Percentiles rank a stretch among this genome's conserved stretches.
These are phyloP conservation scores for Phymastichus coffea DNA, from an alignment of 1,140 invertebrate genomes.

Conservation along the genomic window DNA sequence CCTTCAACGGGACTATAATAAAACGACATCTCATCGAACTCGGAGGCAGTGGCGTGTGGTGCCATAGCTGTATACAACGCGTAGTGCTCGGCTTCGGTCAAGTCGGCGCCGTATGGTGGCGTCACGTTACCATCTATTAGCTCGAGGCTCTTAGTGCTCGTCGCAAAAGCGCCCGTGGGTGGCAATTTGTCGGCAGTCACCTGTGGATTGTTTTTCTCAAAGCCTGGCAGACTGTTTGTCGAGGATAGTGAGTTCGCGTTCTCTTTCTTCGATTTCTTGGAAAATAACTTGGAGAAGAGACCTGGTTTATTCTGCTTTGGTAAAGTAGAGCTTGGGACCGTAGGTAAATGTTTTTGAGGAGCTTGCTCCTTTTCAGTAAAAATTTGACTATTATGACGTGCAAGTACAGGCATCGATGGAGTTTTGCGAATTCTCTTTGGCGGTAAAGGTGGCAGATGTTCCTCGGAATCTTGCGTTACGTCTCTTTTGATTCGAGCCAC, in stretches of 20 bases:
- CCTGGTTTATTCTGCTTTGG: constrained; percentile 62
- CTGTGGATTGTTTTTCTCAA: neutral
- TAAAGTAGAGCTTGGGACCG: constrained; percentile 49
- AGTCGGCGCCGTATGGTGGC: constrained; percentile 56
- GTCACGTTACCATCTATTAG: constrained; percentile 43
- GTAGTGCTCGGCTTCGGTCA: constrained; percentile 84
- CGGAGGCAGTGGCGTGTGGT: constrained; percentile 78
- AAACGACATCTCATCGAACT: constrained; percentile 83
- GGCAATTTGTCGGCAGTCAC: neutral
- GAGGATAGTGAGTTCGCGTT: neutral
- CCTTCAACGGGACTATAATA: constrained; percentile 83
- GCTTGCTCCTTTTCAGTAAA: too few relatives aligned
- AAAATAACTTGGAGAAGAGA: constrained; percentile 69
- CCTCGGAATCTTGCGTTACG: constrained; percentile 43
- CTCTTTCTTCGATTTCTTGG: constrained; percentile 50
- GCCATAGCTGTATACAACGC: constrained; percentile 81
- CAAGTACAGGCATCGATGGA: constrained; percentile 50
- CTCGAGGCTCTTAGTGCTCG: constrained; percentile 34
- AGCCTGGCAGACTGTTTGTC: constrained; percentile 2
- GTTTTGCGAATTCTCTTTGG: constrained; percentile 75
- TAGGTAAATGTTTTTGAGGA: constrained; percentile 50
- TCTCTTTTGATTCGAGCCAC: constrained; percentile 48
- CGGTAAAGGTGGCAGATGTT: constrained; percentile 71
- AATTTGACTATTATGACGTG: constrained; percentile 48
- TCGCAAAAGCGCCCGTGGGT: neutral